Percentiles rank a stretch among this genome's conserved stretches.
phyloP scores from a whole-genome alignment of 1,140 invertebrate genomes.

The Zaprionus nigranus region DNA sequence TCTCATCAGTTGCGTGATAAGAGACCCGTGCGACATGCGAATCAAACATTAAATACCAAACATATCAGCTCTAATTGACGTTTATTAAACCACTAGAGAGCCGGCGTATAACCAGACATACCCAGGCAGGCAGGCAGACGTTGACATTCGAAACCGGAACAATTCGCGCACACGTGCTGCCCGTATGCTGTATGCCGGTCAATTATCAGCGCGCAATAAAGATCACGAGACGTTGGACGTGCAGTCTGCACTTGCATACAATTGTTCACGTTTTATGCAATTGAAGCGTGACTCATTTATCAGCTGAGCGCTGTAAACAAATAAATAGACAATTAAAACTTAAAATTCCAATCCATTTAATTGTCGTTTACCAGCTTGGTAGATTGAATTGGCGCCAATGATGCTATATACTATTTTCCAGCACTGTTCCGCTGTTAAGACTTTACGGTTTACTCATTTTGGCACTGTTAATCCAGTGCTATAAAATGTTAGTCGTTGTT shows the following conservation, averaged over 20 bases:
- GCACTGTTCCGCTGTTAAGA: conserved; percentile 1
- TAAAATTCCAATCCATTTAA: not conserved
- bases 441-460: not conserved
- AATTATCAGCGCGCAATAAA: conserved; percentile 61
- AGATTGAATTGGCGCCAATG: conserved; percentile 1
- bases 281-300: conserved; percentile 4
- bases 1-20: conserved; percentile 61
- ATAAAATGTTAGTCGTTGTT: not conserved
- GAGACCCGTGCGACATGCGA: conserved; percentile 28
- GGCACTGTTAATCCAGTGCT: not conserved
- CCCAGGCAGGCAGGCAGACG: conserved; percentile 12
- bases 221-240: conserved; percentile 39
- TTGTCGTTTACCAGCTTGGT: not conserved
- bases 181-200: not conserved
- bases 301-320: not conserved
- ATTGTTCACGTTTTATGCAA: not conserved
- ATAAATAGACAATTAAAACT: not conserved
- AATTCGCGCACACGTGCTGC: conserved; percentile 53
- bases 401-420: not conserved
- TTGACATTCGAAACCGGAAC: conserved; percentile 55
- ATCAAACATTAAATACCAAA: conserved; percentile 48
- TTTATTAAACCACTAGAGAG: conserved; percentile 59
- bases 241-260: conserved; percentile 18
- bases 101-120: conserved; percentile 4
- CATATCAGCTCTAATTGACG: conserved; percentile 74